Conservation (phyloP, 1,140 invertebrate species). For the Atta colombica region DNA sequence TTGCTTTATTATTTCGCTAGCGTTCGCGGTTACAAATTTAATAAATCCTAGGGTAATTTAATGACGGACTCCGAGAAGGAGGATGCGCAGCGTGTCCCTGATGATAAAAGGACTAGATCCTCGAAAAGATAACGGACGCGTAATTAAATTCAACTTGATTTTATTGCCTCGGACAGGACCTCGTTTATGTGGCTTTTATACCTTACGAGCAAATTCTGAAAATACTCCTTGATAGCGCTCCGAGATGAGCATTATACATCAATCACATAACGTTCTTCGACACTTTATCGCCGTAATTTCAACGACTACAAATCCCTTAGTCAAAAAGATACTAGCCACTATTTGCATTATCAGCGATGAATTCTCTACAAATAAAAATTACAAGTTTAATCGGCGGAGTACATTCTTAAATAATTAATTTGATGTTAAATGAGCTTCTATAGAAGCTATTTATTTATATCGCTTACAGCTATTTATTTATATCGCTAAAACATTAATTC, state of each 20-base stretch:
- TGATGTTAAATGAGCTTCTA: neutral
- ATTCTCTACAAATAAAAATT: neutral
- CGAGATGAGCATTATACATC: conserved; percentile 74
- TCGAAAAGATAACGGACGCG: conserved; percentile 77
- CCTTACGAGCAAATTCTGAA: conserved; percentile 81
- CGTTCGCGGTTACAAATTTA: conserved; percentile 70
- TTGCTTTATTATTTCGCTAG: conserved; percentile 51
- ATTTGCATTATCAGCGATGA: neutral
- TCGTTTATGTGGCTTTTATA: conserved; percentile 82
- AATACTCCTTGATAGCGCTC: conserved; percentile 71
- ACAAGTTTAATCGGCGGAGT: neutral
- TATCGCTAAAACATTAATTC: neutral
- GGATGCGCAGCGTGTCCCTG: conserved; percentile 20
- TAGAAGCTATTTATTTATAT: neutral
- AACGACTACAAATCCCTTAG: conserved; percentile 59
- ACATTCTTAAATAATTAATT: conserved; percentile 17
- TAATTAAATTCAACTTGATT: conserved; percentile 85
- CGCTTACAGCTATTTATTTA: conserved; percentile 4
- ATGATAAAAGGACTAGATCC: conserved; percentile 83
- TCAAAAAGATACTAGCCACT: conserved; percentile 30
- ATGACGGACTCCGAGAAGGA: conserved; percentile 29
- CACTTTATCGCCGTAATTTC: conserved; percentile 77
- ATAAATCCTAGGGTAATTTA: conserved; percentile 72
- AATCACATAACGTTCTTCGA: conserved; percentile 66
- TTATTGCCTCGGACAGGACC: conserved; percentile 79